These are phyloP conservation scores for Tenebrosternarchus preto DNA, from an alignment of 2,113 vertebrate species.

Conservation along the genomic window DNA sequence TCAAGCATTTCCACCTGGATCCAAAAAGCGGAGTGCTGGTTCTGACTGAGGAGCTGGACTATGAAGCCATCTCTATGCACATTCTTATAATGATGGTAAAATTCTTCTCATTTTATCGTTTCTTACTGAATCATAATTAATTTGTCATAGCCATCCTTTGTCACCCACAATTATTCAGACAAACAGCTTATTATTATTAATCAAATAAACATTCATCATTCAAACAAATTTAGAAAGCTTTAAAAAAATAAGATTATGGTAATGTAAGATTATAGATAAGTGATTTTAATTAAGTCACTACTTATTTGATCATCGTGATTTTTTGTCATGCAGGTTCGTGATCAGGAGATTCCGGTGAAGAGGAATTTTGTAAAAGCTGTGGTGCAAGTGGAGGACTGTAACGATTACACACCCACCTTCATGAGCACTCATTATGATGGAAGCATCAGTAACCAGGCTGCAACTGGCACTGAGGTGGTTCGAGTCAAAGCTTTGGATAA, in stretches of 20 bases:
- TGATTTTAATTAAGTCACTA: no score
- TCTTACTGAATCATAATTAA: not conserved
- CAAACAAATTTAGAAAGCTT: no score
- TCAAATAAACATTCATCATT: no score
- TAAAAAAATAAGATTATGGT: no score
- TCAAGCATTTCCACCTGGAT: slow-evolving; percentile 86
- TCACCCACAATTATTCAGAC: no score
- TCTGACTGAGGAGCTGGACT: slow-evolving; percentile 82
- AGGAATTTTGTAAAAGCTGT: slow-evolving; percentile 87
- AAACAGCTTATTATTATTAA: no score
- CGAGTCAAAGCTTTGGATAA: slow-evolving; percentile 86
- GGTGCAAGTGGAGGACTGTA: slow-evolving; percentile 83
- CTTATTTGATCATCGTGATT: not conserved
- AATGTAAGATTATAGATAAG: no score
- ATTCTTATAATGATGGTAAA: slow-evolving; percentile 89
- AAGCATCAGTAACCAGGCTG: slow-evolving; percentile 72
- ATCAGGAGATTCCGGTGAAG: slow-evolving; percentile 93
- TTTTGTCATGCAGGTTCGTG: slow-evolving; percentile 80
- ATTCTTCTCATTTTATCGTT: not conserved
- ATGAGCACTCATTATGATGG: slow-evolving; percentile 80
- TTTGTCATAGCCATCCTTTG: not conserved
- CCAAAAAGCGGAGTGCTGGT: slow-evolving; percentile 83
- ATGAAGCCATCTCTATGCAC: slow-evolving; percentile 78
- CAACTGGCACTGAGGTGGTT: slow-evolving; percentile 79
- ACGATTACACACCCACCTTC: slow-evolving; percentile 86